Evolutionary conservation across 2,888 invertebrate genomes (phyloP).

Genomic region (Lasioglossum vierecki): DNA sequence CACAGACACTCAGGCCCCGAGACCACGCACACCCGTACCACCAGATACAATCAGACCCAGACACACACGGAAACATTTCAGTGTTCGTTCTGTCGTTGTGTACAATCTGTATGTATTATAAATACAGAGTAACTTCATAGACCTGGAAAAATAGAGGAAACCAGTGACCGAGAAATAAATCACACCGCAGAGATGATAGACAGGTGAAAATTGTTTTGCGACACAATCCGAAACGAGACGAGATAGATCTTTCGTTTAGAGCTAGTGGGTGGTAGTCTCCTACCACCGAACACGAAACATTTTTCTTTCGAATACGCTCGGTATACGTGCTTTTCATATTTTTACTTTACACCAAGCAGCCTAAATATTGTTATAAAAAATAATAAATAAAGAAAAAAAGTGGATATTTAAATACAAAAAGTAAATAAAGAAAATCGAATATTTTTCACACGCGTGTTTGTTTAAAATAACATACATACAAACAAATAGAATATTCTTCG

Average conservation of each 20-base stretch:
- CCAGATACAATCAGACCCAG: not conserved
- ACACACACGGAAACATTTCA: not conserved
- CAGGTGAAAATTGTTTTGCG: constrained; percentile 20
- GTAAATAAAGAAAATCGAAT: no score
- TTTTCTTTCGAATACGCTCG: not conserved
- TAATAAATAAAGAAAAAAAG: not conserved
- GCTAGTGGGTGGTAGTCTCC: not conserved
- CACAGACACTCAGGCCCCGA: constrained; percentile 64
- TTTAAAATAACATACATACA: not conserved
- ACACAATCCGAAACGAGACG: not conserved
- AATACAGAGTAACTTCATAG: constrained; percentile 30
- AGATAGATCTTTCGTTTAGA: not conserved
- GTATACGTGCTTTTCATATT: not conserved
- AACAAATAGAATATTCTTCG: not conserved
- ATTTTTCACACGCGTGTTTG: no score
- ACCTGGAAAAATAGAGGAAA: not conserved
- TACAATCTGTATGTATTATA: constrained; percentile 52
- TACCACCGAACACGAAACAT: not conserved
- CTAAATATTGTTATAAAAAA: not conserved
- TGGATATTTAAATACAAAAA: not conserved
- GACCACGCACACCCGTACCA: not conserved
- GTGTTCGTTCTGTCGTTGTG: constrained; percentile 29
- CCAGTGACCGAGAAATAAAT: not conserved
- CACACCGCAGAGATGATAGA: not conserved
- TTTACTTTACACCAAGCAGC: not conserved